phyloP scores from a whole-genome alignment of 2,113 vertebrate species.

The Apodemus speciosus region DNA sequence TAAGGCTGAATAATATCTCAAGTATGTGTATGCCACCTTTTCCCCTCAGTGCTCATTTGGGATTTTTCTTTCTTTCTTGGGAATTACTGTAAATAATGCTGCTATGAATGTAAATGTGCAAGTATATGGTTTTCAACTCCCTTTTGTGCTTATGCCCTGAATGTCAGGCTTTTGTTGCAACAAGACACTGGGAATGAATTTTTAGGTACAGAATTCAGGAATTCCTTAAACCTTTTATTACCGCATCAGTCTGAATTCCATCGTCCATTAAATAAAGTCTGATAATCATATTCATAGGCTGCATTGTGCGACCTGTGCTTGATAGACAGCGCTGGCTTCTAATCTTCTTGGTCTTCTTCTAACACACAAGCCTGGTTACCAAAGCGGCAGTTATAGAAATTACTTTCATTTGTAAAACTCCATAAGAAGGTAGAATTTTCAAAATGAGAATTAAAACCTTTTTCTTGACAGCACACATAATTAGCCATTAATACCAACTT shows the following conservation, averaged over 20 bases:
- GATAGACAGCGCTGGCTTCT: background rate
- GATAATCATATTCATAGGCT: background rate
- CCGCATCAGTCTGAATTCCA: background rate
- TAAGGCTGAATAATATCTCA: background rate
- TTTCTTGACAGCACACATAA: background rate
- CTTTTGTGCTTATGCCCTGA: background rate
- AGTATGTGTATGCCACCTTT: background rate
- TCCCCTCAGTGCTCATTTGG: background rate
- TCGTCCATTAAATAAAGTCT: background rate
- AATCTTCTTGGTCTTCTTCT: background rate
- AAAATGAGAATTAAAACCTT: background rate
- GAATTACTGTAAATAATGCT: background rate
- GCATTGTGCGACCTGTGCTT: background rate
- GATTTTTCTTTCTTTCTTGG: background rate
- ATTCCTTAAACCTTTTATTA: background rate
- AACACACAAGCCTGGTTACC: background rate
- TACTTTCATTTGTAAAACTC: background rate
- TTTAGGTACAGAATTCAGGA: background rate
- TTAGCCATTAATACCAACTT: background rate
- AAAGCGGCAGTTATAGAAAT: constrained; percentile 21
- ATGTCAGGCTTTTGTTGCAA: background rate
- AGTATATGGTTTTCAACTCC: background rate
- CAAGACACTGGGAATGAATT: background rate
- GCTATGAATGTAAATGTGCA: background rate
- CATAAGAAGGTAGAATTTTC: background rate